phyloP scores from a whole-genome alignment of 2,888 invertebrate genomes.

The Machimus rusticus region DNA sequence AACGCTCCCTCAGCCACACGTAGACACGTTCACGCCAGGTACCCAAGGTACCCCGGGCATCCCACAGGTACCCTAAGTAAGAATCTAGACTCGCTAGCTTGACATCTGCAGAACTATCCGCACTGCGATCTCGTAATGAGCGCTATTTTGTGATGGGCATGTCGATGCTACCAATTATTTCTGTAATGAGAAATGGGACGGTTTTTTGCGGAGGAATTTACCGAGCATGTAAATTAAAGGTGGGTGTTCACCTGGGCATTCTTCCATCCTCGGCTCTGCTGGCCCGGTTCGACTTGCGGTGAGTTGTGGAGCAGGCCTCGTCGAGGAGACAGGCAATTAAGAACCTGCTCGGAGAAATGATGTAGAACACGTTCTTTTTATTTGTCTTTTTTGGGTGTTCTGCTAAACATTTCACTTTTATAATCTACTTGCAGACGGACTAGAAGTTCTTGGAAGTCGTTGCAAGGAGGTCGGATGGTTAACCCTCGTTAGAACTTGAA shows the following conservation, averaged over 20 bases:
- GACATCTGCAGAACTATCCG: slow-evolving; percentile 33
- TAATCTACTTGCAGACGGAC: neutral
- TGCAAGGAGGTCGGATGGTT: neutral
- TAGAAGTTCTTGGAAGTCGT: neutral
- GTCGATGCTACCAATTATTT: slow-evolving; percentile 31
- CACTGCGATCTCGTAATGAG: slow-evolving; percentile 16
- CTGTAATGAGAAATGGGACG: slow-evolving; percentile 26
- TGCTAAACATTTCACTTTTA: neutral
- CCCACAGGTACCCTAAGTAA: neutral
- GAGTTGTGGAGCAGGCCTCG: neutral
- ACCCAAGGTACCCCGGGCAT: neutral
- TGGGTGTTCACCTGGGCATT: neutral
- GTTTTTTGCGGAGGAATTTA: slow-evolving; percentile 15
- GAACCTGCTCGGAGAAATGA: neutral
- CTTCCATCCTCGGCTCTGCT: neutral
- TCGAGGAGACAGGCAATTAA: neutral
- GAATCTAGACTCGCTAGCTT: neutral
- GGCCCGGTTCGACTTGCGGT: neutral
- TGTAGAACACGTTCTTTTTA: neutral
- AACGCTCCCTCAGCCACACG: neutral
- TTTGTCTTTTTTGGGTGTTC: neutral
- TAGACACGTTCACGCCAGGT: neutral
- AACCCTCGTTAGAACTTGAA: neutral
- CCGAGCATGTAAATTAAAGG: neutral
- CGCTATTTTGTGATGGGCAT: slow-evolving; percentile 24